Base-by-base conservation (phyloP, 1,140 invertebrate genomes). In the Bombus huntii region DNA sequence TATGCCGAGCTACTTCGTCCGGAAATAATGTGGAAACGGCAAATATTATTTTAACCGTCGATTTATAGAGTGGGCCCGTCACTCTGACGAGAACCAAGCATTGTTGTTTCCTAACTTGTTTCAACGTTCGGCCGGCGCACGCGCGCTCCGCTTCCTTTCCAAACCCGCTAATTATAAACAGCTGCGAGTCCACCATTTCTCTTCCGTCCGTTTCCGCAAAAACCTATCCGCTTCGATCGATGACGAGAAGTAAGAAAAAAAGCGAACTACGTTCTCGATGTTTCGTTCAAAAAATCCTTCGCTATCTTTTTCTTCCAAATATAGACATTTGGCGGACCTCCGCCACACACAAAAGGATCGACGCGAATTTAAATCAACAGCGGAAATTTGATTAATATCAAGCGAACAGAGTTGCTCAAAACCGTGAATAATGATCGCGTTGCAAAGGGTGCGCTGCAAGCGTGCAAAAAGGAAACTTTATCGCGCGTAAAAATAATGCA, bases 1-100 rank as follows among this genome's bases (percentile, higher is more conserved):
- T 53, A 53, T 53, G 47, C 62, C 13, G 53, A 53, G 31, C 59
- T 65, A 79, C 66, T 57, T 74, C 34, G 72, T 81, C 70, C 89
- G 81, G 80, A 91, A 90, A 91, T 91, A 91, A 91, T 90, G 78
- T 79, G 71, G 86, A 88, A 88, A 79, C 66, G 81, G 72, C 80
- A 91, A 91, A 91, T 91, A 91, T 91, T 91, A 91, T 91, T 90
- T 87, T 75, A 87, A 90, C 87, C 47, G 81, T 39, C 80, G 90
- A 90, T 91, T 91, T 91, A 91, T 91, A 91, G 89, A 91, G 89
- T 90, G 85, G 83, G 66, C 88, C 89, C 88, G 90, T 90, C 90
- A 90, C 78, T 85, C 84, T 59, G 90, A 91, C 87, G 71, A 90
- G 89, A 94, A 65, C 89, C 94, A 91, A 92, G 96, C 82, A 96